Evolutionary conservation across 2,113 vertebrate species (phyloP), one percentile per base, ranked within the genome.

Genomic region (Jacana jacana): DNA sequence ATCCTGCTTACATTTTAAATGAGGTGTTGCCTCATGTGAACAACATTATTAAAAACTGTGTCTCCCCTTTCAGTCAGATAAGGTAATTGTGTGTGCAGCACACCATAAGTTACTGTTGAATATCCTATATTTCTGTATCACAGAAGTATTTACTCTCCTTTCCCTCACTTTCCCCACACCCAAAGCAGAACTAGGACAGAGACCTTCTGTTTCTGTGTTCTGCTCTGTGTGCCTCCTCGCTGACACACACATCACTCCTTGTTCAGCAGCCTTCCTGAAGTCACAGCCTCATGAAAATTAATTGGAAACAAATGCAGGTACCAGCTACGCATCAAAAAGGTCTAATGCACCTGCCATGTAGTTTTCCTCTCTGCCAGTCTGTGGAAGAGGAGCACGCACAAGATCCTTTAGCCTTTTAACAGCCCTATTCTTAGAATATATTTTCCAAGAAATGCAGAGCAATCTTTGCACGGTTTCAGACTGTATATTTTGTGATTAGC

Each of bases 401-500:
- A 70, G 81, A 88, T 31, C 86, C 75, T 84, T 87, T 54, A 17
- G 91, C 58, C 84, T 85, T 86, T 91, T 81, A 92, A 81, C 92
- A 57, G 24, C 61, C 75, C 35, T 81, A 24, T 91, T 81, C 93
- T 96, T 94, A 75, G 91, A 92, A 91, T 90, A 46, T 93, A 54
- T 95, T 93, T 94, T 94, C 81, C 84, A 78, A 71, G 89, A 77
- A 89, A 39, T 7, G 46, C 91, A 55, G 75, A 72, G 93, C 61
- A 49, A 79, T 91, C 85, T 85, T 65, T 69, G 91, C 81, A 48
- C 7, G 2, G 81, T 95, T 93, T 93, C 92, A 97, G 95, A 86
- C 95, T 95, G 95, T 95, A 77, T 92, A 94, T 94, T 97, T 97
- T 96, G 96, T 97, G 97, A 97, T 97, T 94, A 97, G 97, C 64